Percentiles rank a stretch among this genome's conserved stretches.
Conservation (phyloP, 2,888 invertebrate genomes). For the Penaeus monodon region DNA sequence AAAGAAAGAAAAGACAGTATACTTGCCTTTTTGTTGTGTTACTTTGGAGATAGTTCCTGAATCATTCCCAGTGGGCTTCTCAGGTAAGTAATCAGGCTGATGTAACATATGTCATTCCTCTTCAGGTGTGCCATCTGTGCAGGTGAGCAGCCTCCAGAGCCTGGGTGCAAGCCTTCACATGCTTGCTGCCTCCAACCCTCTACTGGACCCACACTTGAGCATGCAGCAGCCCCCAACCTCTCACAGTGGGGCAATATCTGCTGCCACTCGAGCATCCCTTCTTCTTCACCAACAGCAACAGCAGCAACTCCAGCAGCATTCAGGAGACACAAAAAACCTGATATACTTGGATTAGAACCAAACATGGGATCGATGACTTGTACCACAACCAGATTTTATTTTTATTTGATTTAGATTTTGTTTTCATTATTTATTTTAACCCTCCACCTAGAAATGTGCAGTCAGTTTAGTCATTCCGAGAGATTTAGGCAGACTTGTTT, state of each 20-base stretch:
- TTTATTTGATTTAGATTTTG: background rate
- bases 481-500: constrained; percentile 6
- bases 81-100: constrained; percentile 40
- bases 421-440: background rate
- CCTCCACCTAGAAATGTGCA: constrained; percentile 5
- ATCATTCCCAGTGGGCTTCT: background rate
- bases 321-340: constrained; percentile 48
- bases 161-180: constrained; percentile 45
- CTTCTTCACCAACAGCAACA: constrained; percentile 57
- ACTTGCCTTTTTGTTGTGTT: no score
- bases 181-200: constrained; percentile 40
- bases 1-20: no score
- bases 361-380: constrained; percentile 1
- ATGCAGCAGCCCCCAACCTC: constrained; percentile 40
- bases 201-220: constrained; percentile 6
- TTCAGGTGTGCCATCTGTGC: constrained; percentile 49
- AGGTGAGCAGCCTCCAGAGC: constrained; percentile 45
- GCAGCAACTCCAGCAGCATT: constrained; percentile 46
- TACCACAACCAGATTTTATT: constrained; percentile 4
- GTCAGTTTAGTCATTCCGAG: constrained; percentile 45
- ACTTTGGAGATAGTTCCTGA: no score
- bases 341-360: constrained; percentile 48
- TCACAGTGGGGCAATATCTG: constrained; percentile 52
- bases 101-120: constrained; percentile 37
- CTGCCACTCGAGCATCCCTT: constrained; percentile 54